Evolutionary conservation across 2,113 vertebrate species (phyloP), one percentile per base, ranked within the genome.

Genomic region (Gymnogyps californianus): DNA sequence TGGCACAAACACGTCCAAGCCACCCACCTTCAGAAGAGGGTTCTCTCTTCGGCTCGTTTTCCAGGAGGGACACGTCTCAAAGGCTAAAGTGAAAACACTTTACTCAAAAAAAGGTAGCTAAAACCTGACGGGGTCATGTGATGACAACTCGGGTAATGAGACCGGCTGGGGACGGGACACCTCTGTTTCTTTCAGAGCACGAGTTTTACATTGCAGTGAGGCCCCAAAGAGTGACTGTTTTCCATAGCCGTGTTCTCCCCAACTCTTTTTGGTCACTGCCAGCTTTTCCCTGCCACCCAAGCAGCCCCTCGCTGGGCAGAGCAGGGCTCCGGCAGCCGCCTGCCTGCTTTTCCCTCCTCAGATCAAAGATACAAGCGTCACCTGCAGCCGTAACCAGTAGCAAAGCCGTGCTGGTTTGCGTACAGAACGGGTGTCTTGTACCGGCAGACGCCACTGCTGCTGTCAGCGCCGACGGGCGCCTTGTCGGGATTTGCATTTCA

Each of bases 401-500:
- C 80, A 78, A 49, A 74, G n/a, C 4, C 6, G 44, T 10, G 26
- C 75, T 44, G 75, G 70, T 14, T 62, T 71, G 83, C 17, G 76
- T 54, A 86, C 87, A 91, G 83, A 87, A 21, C 3, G 26, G 58
- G 72, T 93, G 94, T 49, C 83, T 29, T 40, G 76, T 82, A 69
- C 70, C 7, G 0, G 51, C 90, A 76, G 76, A 14, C 28, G 3
- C 77, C 11, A 2, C 29, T 2, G 34, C 66, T 18, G 29, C 78
- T n/a, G 47, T 52, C 65, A n/a, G 57, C 21, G 5, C 44, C 3
- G 4, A 32, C 16, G 8, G 89, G 83, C 14, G 70, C 66, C 12
- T 16, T 71, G 82, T 83, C 1, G 17, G 78, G 82, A 90, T 94
- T 90, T 94, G 74, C 89, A 84, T 71, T 92, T 92, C 86, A 82